Percentiles rank a stretch among this genome's conserved stretches.
Conservation (phyloP, 2,888 invertebrate species). For the Microctonus brassicae region DNA sequence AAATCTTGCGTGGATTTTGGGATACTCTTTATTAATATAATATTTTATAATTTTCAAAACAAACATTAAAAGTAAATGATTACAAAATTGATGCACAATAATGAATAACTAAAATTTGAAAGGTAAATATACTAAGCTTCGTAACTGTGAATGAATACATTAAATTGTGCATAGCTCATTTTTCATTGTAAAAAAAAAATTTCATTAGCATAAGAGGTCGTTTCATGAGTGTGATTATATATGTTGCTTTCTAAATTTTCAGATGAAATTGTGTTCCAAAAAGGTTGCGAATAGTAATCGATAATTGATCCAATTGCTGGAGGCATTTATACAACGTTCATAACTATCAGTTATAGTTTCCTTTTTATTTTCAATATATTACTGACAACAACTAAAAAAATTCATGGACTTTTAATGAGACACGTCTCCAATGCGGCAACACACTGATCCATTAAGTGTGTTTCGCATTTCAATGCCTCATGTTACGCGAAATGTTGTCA, state of each 20-base stretch:
- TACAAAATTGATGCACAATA: slow-evolving; percentile 9
- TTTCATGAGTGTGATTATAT: neutral
- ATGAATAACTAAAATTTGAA: neutral
- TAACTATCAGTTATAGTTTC: neutral
- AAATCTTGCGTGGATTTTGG: too few species aligned
- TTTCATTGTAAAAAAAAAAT: neutral
- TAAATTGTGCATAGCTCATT: slow-evolving; percentile 5
- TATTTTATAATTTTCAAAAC: neutral
- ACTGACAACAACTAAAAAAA: slow-evolving; percentile 26
- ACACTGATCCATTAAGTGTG: slow-evolving; percentile 34
- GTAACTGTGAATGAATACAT: neutral
- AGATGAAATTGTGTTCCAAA: slow-evolving; percentile 1
- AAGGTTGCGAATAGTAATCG: neutral
- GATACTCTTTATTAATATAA: too few species aligned
- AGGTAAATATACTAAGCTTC: neutral
- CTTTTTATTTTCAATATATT: slow-evolving; percentile 21
- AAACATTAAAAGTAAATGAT: neutral
- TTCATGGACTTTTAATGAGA: slow-evolving; percentile 21
- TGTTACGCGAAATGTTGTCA: slow-evolving; percentile 38
- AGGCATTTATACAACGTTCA: neutral
- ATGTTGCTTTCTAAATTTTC: slow-evolving; percentile 31
- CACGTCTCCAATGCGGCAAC: slow-evolving; percentile 20
- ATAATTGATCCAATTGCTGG: neutral
- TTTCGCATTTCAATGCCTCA: slow-evolving; percentile 31
- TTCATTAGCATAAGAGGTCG: slow-evolving; percentile 21